Evolutionary conservation across 1,140 invertebrate genomes (phyloP).

Genomic region (Pachyrhynchus sulphureomaculatus): DNA sequence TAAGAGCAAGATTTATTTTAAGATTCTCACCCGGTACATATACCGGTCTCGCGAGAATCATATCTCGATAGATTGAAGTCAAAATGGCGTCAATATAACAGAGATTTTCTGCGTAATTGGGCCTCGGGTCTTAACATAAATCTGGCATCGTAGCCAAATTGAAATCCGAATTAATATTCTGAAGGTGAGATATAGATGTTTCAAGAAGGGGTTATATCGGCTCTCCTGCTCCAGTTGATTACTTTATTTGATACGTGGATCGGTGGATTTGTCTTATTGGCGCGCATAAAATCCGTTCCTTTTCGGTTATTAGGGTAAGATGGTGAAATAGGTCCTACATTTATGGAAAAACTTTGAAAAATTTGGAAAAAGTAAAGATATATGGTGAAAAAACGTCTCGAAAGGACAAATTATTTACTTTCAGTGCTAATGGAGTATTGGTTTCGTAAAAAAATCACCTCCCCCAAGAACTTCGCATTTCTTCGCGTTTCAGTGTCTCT

Average conservation of each 20-base stretch:
- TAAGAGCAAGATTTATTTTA: too few relatives aligned
- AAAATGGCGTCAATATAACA: conserved; percentile 3
- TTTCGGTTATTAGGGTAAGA: not conserved
- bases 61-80: not conserved
- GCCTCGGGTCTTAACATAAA: conserved; percentile 6
- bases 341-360: too few relatives aligned
- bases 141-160: conserved; percentile 22
- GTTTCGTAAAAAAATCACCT: too few relatives aligned
- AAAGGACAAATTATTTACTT: too few relatives aligned
- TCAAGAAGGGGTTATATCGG: conserved; percentile 23
- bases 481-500: too few relatives aligned
- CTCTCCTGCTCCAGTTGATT: conserved; percentile 19
- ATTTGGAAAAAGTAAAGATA: too few relatives aligned
- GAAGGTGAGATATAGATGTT: conserved; percentile 20
- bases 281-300: conserved; percentile 1
- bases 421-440: too few relatives aligned
- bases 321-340: too few relatives aligned
- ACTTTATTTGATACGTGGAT: conserved; percentile 29
- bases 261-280: conserved; percentile 19
- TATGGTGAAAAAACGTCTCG: too few relatives aligned
- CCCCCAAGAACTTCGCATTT: too few relatives aligned
- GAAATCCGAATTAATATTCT: conserved; percentile 23
- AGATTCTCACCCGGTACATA: too few relatives aligned
- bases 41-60: not conserved
- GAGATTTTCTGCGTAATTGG: conserved; percentile 7